Conservation (phyloP, 2,888 invertebrate genomes). For the Andrena camellia region DNA sequence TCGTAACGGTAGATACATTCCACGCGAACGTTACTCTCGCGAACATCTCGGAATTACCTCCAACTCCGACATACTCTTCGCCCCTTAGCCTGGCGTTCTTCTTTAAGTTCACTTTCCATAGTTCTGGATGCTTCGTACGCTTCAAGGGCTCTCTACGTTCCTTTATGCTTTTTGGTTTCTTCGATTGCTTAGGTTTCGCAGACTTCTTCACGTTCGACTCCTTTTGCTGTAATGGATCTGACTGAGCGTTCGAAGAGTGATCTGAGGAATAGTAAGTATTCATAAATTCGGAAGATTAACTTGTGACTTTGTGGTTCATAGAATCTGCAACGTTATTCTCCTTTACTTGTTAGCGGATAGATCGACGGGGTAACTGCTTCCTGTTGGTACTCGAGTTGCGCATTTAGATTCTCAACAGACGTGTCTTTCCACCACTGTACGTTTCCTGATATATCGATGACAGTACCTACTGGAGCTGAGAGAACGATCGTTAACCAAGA, state of each 20-base stretch:
- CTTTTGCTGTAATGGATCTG: conserved; percentile 15
- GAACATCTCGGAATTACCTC: conserved; percentile 64
- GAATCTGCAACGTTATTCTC: background rate
- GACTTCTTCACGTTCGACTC: conserved; percentile 12
- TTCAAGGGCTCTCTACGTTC: conserved; percentile 36
- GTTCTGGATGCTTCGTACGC: conserved; percentile 74
- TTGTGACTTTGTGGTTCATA: background rate
- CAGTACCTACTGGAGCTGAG: background rate
- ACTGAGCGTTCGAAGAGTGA: background rate
- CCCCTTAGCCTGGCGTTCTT: conserved; percentile 76
- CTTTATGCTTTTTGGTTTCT: conserved; percentile 4
- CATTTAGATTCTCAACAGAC: background rate
- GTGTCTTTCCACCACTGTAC: conserved; percentile 39
- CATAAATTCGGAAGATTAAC: background rate
- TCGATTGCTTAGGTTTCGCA: conserved; percentile 18
- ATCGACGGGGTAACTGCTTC: background rate
- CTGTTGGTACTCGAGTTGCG: conserved; percentile 15
- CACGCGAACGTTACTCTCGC: background rate
- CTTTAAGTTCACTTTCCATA: conserved; percentile 77
- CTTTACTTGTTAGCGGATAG: conserved; percentile 35
- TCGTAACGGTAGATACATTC: background rate
- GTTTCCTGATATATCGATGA: conserved; percentile 10
- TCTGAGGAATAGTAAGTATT: conserved; percentile 6
- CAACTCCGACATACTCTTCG: conserved; percentile 75
- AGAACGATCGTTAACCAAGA: background rate